Evolutionary conservation across 2,797 vertebrate species (phyloP).

Genomic region (Enteromius viviparus): DNA sequence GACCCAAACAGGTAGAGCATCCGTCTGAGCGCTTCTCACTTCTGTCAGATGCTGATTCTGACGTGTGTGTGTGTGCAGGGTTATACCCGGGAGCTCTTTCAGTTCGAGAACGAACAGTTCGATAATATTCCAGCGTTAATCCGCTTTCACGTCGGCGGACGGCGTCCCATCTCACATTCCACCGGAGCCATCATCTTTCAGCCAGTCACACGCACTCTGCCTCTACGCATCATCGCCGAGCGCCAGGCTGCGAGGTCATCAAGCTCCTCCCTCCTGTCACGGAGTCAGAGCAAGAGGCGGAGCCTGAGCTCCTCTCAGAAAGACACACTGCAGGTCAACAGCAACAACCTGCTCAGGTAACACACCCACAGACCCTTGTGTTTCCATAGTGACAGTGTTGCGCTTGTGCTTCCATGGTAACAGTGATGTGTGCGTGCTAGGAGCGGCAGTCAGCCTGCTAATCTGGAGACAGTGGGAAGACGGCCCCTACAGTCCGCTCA

Average conservation of each 20-base stretch:
- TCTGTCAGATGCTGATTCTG: not conserved
- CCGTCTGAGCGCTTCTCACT: no score
- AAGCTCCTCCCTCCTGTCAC: conserved; percentile 34
- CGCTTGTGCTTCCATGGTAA: no score
- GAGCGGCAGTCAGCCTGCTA: conserved; percentile 84
- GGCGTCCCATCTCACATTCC: conserved; percentile 79
- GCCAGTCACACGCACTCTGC: conserved; percentile 78
- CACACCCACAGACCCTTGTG: not conserved
- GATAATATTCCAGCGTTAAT: conserved; percentile 84
- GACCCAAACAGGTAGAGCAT: conserved; percentile 77
- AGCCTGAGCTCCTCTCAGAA: conserved; percentile 74
- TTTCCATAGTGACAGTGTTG: no score
- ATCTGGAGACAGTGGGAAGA: conserved; percentile 78
- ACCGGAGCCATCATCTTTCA: conserved; percentile 83
- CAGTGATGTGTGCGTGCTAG: conserved; percentile 65
- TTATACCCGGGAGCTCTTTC: conserved; percentile 82
- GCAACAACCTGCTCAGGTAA: conserved; percentile 62
- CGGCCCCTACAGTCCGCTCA: conserved; percentile 82
- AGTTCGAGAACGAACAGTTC: conserved; percentile 89
- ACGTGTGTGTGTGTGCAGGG: conserved; percentile 68
- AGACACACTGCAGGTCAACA: conserved; percentile 63
- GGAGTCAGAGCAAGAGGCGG: conserved; percentile 67
- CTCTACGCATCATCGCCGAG: conserved; percentile 78
- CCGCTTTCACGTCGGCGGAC: conserved; percentile 79
- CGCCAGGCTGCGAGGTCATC: conserved; percentile 55